Percentiles rank a stretch among this genome's conserved stretches.
Conservation (phyloP, 2,888 invertebrate species). For the Clivina fossor region DNA sequence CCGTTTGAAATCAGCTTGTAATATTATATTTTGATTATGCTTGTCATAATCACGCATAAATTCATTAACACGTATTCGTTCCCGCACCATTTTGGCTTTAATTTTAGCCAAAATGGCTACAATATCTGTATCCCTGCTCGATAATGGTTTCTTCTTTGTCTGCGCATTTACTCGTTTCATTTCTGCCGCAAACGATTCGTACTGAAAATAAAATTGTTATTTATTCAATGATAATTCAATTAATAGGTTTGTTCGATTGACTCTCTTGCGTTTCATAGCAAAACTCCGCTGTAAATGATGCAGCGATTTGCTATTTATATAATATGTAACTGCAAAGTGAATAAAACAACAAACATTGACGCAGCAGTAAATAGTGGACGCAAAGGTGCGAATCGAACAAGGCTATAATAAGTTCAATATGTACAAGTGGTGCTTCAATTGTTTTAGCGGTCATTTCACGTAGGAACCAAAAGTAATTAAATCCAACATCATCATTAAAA, state of each 20-base stretch:
- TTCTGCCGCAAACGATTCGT: slow-evolving; percentile 49
- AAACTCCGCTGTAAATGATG: too few species aligned
- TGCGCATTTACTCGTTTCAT: slow-evolving; percentile 51
- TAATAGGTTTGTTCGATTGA: too few species aligned
- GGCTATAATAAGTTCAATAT: slow-evolving; percentile 7
- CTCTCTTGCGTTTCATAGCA: too few species aligned
- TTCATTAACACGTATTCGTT: slow-evolving; percentile 65
- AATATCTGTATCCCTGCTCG: slow-evolving; percentile 62
- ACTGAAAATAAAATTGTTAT: slow-evolving; percentile 43
- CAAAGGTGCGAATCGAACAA: too few species aligned
- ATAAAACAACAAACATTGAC: too few species aligned
- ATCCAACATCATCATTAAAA: slow-evolving; percentile 74
- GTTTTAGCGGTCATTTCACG: slow-evolving; percentile 61
- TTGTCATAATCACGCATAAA: slow-evolving; percentile 69
- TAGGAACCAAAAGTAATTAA: slow-evolving; percentile 71
- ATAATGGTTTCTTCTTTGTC: slow-evolving; percentile 44
- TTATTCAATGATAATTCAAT: neutral
- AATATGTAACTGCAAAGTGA: too few species aligned
- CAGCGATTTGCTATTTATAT: too few species aligned
- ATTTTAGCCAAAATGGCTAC: slow-evolving; percentile 72
- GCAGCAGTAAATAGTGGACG: too few species aligned
- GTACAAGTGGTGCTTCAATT: slow-evolving; percentile 52
- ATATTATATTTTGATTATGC: slow-evolving; percentile 63
- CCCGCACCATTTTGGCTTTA: slow-evolving; percentile 71
- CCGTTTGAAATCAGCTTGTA: slow-evolving; percentile 69